Evolutionary conservation across 2,113 vertebrate species (phyloP).

Genomic region (Pollimyrus isidori): DNA sequence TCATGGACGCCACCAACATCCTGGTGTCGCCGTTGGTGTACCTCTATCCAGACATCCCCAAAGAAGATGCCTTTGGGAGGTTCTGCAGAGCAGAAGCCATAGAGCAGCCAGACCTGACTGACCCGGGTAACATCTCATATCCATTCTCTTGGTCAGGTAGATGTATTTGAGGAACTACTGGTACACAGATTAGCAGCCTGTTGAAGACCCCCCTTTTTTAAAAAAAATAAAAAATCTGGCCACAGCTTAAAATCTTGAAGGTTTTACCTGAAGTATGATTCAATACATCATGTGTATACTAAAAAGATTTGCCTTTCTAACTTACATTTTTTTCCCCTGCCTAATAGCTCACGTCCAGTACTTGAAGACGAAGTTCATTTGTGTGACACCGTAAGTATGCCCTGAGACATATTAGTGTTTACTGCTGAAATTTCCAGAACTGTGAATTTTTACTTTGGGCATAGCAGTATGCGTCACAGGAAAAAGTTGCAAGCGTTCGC

Average conservation of each 20-base stretch:
- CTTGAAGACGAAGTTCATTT: constrained; percentile 98
- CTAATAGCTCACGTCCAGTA: constrained; percentile 80
- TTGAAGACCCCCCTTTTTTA: neutral
- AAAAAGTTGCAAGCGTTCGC: neutral
- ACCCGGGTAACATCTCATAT: constrained; percentile 67
- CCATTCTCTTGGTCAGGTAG: neutral
- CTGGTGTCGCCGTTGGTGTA: constrained; percentile 91
- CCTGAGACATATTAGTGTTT: neutral
- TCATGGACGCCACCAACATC: constrained; percentile 99
- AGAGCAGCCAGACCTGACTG: constrained; percentile 73
- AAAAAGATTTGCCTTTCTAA: neutral
- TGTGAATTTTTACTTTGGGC: neutral
- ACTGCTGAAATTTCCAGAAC: neutral
- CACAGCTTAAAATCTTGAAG: neutral
- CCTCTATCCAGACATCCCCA: constrained; percentile 91
- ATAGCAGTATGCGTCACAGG: neutral
- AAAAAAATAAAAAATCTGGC: neutral
- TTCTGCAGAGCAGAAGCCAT: constrained; percentile 87
- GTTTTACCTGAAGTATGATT: neutral
- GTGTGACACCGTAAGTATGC: constrained; percentile 95
- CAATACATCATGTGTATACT: neutral
- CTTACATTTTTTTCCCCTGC: neutral
- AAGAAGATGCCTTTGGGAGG: constrained; percentile 95
- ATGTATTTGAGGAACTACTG: neutral
- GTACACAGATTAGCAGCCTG: neutral